Base-by-base conservation (phyloP, 2,113 vertebrate species). In the Myocastor coypus region DNA sequence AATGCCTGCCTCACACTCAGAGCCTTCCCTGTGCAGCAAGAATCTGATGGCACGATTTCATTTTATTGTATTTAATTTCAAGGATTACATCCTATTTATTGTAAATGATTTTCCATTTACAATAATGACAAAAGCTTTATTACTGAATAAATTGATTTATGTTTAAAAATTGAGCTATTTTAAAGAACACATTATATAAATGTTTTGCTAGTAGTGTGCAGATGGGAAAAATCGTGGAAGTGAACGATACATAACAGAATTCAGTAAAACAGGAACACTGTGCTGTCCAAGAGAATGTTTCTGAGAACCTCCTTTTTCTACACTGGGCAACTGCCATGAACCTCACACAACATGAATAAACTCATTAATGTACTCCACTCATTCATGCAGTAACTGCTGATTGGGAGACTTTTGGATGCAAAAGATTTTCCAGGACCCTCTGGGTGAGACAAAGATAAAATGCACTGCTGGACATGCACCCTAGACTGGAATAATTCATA, bases 111-210 rank as follows among this genome's bases (percentile, higher is more conserved):
- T 94, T 92, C 73, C 78, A 91, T 93, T 95, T 93, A 89, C 59
- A 52, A 91, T 89, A 46, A 93, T 57, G 52, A 89, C 46, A 77
- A 85, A 90, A 40, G 71, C 69, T 85, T 92, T 82, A 69, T 86
- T 82, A 59, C 73, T 86, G 69, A 95, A 52, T 86, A 94, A 85
- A 86, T 95, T 93, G 64, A 95, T 95, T 77, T 81, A 63, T 85
- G 68, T 71, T 86, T 93, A 86, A 87, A 90, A 92, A 66, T 83
- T 83, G 86, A 89, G 75, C 86, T 86, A 92, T 83, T 94, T 82
- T 89, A 94, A 89, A 88, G 66, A 89, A 37, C 16, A 37, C 30
- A 42, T 85, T 92, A 7, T 34, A 52, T 24, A 78, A 77, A 34
- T 14, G 83, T 22, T 52, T 34, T 57, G 81, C 71, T 88, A 4